Base-by-base conservation (phyloP, 2,888 invertebrate genomes). In the Ormyrus rosae region DNA sequence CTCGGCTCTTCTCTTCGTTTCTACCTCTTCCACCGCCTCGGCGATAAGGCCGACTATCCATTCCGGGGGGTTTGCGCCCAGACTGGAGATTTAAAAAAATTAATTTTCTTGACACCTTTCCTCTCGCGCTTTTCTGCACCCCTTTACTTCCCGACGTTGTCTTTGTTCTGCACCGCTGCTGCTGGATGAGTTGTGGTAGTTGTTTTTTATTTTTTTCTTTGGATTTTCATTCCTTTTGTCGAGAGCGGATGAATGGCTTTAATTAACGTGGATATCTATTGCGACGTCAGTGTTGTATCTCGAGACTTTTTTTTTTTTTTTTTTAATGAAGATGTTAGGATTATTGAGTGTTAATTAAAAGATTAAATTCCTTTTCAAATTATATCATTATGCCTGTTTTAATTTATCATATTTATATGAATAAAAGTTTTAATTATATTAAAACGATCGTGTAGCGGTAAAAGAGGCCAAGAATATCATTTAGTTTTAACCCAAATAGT, bases 21-120 rank as follows among this genome's bases (percentile, higher is more conserved):
- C 13, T 13, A 10, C 6, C 63, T 63, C 64, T 55, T 50, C 13
- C 13, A 50, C 13, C 50, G 79, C 81, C 82, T 73, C 82, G 73
- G 80, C 78, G 83, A 84, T 83, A 85, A 85, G 84, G 81, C 83
- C 84, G 82, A 81, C 67, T 82, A 82, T 82, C 81, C 79, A 82
- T 83, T 83, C 76, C 58, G 56, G 34, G 83, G 83, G 81, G 72
- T 80, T 10, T 13, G 19, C 13, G 19, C 34, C 8, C 19, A 71
- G 50, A 19, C 75, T 73, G 68, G 70, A 82, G 83, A 81, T 83
- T 84, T 76, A 73, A 82, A 74, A 83, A 84, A 84, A 83, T 83
- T 78, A 82, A 76, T 80, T 81, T 65, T 80, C 70, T 34, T 34
- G 34, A 34, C 34, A 34, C 34, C 34, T 34, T 34, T 34, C 56